Conservation (phyloP, 2,888 invertebrate genomes). For the Tholera decimalis region DNA sequence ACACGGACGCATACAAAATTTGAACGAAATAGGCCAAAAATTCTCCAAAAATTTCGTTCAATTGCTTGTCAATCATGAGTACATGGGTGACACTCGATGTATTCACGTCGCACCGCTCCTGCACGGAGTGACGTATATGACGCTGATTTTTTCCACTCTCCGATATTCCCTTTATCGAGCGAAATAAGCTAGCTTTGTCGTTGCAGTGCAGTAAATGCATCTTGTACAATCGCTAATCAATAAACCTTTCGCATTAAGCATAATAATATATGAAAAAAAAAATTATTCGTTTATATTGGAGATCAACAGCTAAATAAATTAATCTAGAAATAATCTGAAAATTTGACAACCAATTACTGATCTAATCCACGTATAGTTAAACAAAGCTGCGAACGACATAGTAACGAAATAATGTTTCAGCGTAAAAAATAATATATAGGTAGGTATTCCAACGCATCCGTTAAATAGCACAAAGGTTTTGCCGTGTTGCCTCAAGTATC, state of each 20-base stretch:
- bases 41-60: slow-evolving; percentile 36
- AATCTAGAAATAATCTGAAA: no score
- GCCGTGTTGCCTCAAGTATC: no score
- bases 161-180: slow-evolving; percentile 1
- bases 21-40: neutral
- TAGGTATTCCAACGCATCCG: no score
- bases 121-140: slow-evolving; percentile 26
- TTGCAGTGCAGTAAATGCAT: slow-evolving; percentile 4
- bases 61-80: slow-evolving; percentile 47
- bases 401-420: no score
- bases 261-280: neutral
- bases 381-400: no score
- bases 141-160: slow-evolving; percentile 22
- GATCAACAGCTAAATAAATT: no score
- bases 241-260: neutral
- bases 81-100: slow-evolving; percentile 23
- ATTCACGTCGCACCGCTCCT: slow-evolving; percentile 13
- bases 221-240: neutral
- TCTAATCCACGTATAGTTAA: no score
- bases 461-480: no score
- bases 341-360: no score
- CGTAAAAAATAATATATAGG: no score
- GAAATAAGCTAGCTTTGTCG: neutral
- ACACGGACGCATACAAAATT: neutral
- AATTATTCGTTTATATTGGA: no score